These are phyloP conservation scores for Rhabdophis nuchalis DNA, from an alignment of 2,797 vertebrate species.

Conservation along the genomic window DNA sequence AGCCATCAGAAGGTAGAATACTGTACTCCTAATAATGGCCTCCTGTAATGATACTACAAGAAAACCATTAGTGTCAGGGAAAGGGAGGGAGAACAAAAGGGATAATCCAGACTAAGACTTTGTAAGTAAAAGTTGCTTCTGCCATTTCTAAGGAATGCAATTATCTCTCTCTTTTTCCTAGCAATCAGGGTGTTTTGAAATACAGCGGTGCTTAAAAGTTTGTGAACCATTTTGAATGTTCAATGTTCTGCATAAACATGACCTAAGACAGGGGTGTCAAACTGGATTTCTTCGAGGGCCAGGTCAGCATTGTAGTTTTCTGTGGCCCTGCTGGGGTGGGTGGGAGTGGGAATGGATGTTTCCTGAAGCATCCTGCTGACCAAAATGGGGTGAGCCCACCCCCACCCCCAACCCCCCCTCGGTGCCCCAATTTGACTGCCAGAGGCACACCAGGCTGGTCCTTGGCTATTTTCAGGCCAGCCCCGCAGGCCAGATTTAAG, in stretches of 20 bases:
- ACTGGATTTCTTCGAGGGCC: too few relatives aligned
- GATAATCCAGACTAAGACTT: not conserved
- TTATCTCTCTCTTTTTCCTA: not conserved
- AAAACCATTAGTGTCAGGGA: not conserved
- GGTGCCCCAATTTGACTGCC: too few relatives aligned
- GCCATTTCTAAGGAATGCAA: not conserved
- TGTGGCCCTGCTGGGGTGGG: accelerated
- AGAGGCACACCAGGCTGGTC: too few relatives aligned
- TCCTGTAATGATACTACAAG: not conserved
- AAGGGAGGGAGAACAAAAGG: not conserved
- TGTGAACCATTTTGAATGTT: not conserved
- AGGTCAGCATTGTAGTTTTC: too few relatives aligned
- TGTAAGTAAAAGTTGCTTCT: not conserved
- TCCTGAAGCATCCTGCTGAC: too few relatives aligned
- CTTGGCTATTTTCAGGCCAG: too few relatives aligned
- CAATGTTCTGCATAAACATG: not conserved
- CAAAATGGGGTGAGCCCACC: too few relatives aligned
- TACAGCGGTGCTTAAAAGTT: not conserved
- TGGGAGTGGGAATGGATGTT: accelerated
- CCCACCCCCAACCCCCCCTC: too few relatives aligned
- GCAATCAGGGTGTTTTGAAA: not conserved
- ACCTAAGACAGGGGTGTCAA: too few relatives aligned
- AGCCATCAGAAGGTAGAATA: too few relatives aligned
- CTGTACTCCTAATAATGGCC: not conserved
- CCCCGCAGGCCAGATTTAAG: too few relatives aligned